A percentile compares a stretch with the other conserved stretches of the same genome.
Evolutionary conservation across 2,888 invertebrate species (phyloP).

Genomic region (Pomacea canaliculata): DNA sequence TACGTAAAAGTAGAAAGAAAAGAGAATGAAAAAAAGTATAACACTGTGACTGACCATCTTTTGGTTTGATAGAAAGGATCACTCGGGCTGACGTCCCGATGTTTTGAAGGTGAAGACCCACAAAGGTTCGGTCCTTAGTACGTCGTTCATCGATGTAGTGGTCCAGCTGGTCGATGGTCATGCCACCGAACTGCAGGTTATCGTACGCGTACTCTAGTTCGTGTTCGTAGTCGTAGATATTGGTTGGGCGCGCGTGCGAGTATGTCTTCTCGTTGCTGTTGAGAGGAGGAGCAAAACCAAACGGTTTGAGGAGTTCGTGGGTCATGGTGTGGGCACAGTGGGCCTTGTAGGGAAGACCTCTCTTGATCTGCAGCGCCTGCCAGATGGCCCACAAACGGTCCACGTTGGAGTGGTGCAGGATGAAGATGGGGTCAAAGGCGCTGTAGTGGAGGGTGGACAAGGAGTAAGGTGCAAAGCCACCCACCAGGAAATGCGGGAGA

Average conservation of each 20-base stretch:
- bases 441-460: slow-evolving; percentile 38
- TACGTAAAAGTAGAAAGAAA: too few relatives aligned
- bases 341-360: slow-evolving; percentile 32
- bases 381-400: slow-evolving; percentile 44
- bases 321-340: slow-evolving; percentile 38
- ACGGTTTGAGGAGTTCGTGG: slow-evolving; percentile 34
- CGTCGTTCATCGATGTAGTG: slow-evolving; percentile 29
- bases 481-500: slow-evolving; percentile 36
- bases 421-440: slow-evolving; percentile 41
- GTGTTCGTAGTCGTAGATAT: slow-evolving; percentile 39
- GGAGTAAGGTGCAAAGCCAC: slow-evolving; percentile 32
- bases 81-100: slow-evolving; percentile 34
- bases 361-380: slow-evolving; percentile 35
- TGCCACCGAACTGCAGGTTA: slow-evolving; percentile 36
- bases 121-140: slow-evolving; percentile 31
- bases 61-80: slow-evolving; percentile 16
- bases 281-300: slow-evolving; percentile 36
- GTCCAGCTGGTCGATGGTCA: slow-evolving; percentile 35
- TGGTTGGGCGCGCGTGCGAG: slow-evolving; percentile 30
- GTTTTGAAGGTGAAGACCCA: slow-evolving; percentile 34
- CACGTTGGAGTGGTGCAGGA: slow-evolving; percentile 36
- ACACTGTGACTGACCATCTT: not conserved
- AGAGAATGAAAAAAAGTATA: too few relatives aligned
- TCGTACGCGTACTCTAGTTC: slow-evolving; percentile 38
- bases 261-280: slow-evolving; percentile 38